These are phyloP conservation scores for Actinia tenebrosa DNA, from an alignment of 64 coral and sea anemone genomes.

Conservation along the genomic window DNA sequence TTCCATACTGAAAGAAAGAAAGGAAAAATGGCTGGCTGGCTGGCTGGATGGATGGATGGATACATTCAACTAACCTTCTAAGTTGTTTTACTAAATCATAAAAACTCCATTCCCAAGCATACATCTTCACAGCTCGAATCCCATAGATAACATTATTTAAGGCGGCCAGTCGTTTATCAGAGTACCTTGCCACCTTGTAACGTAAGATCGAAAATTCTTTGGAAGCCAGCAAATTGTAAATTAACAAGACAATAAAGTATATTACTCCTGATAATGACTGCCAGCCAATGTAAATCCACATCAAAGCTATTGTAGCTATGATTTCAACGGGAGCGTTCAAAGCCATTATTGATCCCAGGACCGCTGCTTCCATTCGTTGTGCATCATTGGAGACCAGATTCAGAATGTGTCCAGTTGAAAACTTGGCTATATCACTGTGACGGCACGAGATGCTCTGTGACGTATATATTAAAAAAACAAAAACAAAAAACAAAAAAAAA, in stretches of 20 bases:
- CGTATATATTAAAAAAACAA: too few relatives aligned
- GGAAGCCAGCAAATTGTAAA: constrained; percentile 19
- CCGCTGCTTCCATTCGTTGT: not conserved
- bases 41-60: too few relatives aligned
- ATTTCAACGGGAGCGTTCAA: constrained; percentile 1
- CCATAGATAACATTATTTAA: constrained; percentile 45
- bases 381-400: constrained; percentile 26
- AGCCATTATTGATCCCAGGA: not conserved
- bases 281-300: constrained; percentile 42
- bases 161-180: constrained; percentile 27
- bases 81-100: constrained; percentile 15
- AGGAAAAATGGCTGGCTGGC: too few relatives aligned
- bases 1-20: constrained; percentile 30
- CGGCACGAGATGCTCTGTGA: not conserved
- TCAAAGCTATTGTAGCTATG: not conserved
- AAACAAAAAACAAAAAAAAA: too few relatives aligned
- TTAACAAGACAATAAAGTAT: constrained; percentile 24
- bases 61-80: constrained; percentile 6
- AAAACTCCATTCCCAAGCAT: constrained; percentile 59
- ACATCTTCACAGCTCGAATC: constrained; percentile 52
- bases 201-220: constrained; percentile 3
- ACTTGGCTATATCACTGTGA: not conserved
- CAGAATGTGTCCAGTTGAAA: constrained; percentile 8
- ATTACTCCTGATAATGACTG: constrained; percentile 26
- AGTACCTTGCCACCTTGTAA: not conserved